These are phyloP conservation scores for Apolygus lucorum DNA, from an alignment of 1,140 invertebrate species.

Conservation along the genomic window DNA sequence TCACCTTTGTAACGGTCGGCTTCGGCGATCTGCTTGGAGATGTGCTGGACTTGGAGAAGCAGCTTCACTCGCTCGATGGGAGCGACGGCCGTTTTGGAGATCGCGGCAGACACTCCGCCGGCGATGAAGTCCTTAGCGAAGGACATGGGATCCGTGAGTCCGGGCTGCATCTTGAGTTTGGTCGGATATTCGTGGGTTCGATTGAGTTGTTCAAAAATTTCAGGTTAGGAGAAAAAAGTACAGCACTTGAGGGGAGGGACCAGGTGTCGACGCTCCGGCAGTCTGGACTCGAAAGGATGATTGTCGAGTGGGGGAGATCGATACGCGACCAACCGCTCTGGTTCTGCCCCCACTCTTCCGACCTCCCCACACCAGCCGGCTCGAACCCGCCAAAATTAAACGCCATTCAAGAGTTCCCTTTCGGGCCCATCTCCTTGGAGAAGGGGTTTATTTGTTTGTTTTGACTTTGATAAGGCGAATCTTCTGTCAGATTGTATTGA, in stretches of 20 bases:
- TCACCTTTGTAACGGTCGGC: slow-evolving; percentile 65
- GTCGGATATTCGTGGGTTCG: not conserved
- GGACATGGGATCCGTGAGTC: slow-evolving; percentile 50
- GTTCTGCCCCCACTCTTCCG: too few species aligned
- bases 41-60: slow-evolving; percentile 79
- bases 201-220: not conserved
- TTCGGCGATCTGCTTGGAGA: slow-evolving; percentile 70
- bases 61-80: slow-evolving; percentile 88
- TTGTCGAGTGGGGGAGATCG: slow-evolving; percentile 17
- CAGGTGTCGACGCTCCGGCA: slow-evolving; percentile 6
- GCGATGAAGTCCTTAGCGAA: slow-evolving; percentile 78
- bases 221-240: not conserved
- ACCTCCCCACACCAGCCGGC: too few species aligned
- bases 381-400: too few species aligned
- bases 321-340: too few species aligned
- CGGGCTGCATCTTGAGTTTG: slow-evolving; percentile 28
- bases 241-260: not conserved
- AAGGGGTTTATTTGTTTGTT: too few species aligned
- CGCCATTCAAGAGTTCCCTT: too few species aligned
- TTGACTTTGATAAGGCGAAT: too few species aligned
- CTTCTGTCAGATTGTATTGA: too few species aligned
- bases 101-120: slow-evolving; percentile 75
- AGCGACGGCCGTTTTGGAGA: slow-evolving; percentile 77
- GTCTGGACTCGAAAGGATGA: slow-evolving; percentile 18
- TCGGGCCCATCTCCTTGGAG: too few species aligned